Percentiles rank a stretch among this genome's conserved stretches.
Evolutionary conservation across 2,113 vertebrate species (phyloP).

Genomic region (Phoxinus phoxinus): DNA sequence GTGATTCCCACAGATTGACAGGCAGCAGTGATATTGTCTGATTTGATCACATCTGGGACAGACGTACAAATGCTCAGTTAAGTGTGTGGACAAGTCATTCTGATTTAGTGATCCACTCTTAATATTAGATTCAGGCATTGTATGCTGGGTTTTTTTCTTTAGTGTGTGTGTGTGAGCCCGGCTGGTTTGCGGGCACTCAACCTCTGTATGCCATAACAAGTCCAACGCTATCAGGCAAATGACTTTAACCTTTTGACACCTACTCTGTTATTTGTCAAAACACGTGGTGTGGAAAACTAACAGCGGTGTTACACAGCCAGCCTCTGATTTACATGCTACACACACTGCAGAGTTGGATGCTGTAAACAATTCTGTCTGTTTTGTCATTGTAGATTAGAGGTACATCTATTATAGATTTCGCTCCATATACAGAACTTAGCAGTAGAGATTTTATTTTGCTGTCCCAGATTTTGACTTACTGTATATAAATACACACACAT

Average conservation of each 20-base stretch:
- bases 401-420: neutral
- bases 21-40: slow-evolving; percentile 63
- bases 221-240: slow-evolving; percentile 32
- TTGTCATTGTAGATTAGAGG: neutral
- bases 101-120: neutral
- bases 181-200: slow-evolving; percentile 2
- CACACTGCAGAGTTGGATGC: neutral
- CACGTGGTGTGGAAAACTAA: slow-evolving; percentile 19
- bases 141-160: neutral
- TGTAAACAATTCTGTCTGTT: neutral
- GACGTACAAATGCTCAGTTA: neutral
- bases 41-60: slow-evolving; percentile 61
- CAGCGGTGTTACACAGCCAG: neutral
- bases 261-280: neutral
- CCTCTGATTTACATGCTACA: neutral
- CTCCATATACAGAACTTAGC: neutral
- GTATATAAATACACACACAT: too few species aligned
- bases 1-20: slow-evolving; percentile 50
- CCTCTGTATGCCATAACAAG: slow-evolving; percentile 19
- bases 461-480: neutral
- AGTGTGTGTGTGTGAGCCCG: neutral
- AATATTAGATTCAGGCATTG: neutral
- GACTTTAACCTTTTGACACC: slow-evolving; percentile 45
- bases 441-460: neutral
- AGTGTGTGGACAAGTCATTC: slow-evolving; percentile 1